Evolutionary conservation across 2,888 invertebrate species (phyloP).

Genomic region (Leptinotarsa peninsularis): DNA sequence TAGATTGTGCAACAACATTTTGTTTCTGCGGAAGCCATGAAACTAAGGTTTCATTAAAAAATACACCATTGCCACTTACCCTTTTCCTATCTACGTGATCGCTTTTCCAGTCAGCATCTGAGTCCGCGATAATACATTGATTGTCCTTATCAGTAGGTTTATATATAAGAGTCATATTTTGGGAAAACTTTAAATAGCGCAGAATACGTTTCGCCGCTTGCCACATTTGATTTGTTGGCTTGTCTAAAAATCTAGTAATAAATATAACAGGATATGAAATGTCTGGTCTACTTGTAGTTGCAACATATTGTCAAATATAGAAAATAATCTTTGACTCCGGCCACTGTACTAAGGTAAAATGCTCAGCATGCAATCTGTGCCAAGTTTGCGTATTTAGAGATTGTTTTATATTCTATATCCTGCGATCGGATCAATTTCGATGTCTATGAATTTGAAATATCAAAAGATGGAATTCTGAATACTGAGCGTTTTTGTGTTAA

Average conservation of each 20-base stretch:
- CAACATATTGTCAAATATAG: constrained; percentile 23
- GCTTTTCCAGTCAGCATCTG: not conserved
- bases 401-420: no score
- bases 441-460: no score
- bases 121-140: not conserved
- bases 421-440: no score
- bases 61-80: constrained; percentile 28
- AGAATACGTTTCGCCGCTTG: constrained; percentile 38
- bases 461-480: no score
- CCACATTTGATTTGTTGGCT: constrained; percentile 37
- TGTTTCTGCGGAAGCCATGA: constrained; percentile 40
- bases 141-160: not conserved
- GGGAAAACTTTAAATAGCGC: constrained; percentile 20
- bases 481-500: no score
- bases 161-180: not conserved
- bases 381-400: no score
- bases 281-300: constrained; percentile 40
- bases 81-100: constrained; percentile 8
- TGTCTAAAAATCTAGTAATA: constrained; percentile 42
- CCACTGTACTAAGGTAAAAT: no score
- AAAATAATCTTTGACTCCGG: no score
- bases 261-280: constrained; percentile 24
- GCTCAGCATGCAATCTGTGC: no score
- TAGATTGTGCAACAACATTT: constrained; percentile 36
- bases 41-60: constrained; percentile 32